Base-by-base conservation (phyloP, 2,888 invertebrate species). In the Petrolisthes cinctipes region DNA sequence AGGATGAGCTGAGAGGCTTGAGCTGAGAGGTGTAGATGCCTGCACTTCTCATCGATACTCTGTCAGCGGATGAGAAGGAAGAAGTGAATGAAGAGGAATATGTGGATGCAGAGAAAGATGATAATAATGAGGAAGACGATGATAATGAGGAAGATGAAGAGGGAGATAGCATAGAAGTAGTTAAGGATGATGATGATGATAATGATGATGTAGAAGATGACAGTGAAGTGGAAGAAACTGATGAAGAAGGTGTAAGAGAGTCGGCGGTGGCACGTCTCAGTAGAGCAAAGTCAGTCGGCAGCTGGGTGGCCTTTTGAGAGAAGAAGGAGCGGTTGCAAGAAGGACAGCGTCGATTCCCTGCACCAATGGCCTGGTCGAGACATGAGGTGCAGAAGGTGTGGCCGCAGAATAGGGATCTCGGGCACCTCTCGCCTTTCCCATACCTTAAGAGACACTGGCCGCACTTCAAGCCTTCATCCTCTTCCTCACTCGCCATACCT, bases 381-480 rank as follows among this genome's bases (percentile, higher is more conserved):
- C 87, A 87, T 53, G 57, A 4, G 51, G 87, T 87, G 73, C 87
- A 87, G 61, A 80, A 83, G 54, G 83, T 87, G 61, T 87, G 87
- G 17, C 87, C 87, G 53, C 87, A 87, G 83, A 87, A 61, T 17
- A 87, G 80, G 11, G 71, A n/a, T 5, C 87, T 68, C 4, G 87
- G 87, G 56, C 87, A 83, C 57, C 83, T 71, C 14, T 87, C 83
- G n/a, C 56, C 79, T 53, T 75, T 83, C n/a, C 53, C 61, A 57
- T 56, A 56, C 20, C 14, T 0, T 11, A 37, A 14, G 54, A 11
- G n/a, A 20, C 83, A 83, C 37, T 54, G 23, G 9, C 7, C 14
- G 54, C 37, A 73, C 57, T 4, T 20, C 5, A 54, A 9, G 3
- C 53, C 71, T 11, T 56, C 23, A 5, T 51, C 66, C 54, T 9